A percentile compares a stretch with the other conserved stretches of the same genome.
These are phyloP conservation scores for Aproaerema taeniolella DNA, from an alignment of 2,888 invertebrate genomes.

Conservation along the genomic window DNA sequence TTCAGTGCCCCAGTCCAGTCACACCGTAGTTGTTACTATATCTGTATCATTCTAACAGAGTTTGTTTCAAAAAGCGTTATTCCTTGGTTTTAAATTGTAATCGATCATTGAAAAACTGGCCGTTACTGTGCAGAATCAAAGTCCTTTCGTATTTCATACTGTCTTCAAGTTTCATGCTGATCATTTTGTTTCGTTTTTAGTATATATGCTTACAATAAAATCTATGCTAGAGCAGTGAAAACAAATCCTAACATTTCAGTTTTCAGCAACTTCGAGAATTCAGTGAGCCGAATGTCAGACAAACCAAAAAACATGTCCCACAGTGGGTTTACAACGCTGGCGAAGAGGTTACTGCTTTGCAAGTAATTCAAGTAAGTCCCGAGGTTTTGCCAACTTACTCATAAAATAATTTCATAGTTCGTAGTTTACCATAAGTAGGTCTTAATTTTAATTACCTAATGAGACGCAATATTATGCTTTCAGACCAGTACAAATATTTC, in stretches of 20 bases:
- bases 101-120: too few relatives aligned
- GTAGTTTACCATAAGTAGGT: neutral
- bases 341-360: conserved; percentile 82
- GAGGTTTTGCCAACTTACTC: too few relatives aligned
- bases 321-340: conserved; percentile 92
- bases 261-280: conserved; percentile 88
- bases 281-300: conserved; percentile 77
- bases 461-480: conserved; percentile 3
- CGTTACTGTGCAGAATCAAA: too few relatives aligned
- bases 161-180: too few relatives aligned
- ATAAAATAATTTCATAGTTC: too few relatives aligned
- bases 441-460: neutral
- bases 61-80: too few relatives aligned
- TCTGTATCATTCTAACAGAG: neutral
- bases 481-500: conserved; percentile 79
- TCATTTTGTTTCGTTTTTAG: too few relatives aligned
- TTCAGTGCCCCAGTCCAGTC: neutral
- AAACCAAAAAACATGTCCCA: conserved; percentile 80
- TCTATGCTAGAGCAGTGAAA: too few relatives aligned
- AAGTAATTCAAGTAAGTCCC: conserved; percentile 72
- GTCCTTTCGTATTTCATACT: too few relatives aligned
- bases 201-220: too few relatives aligned
- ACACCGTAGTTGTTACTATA: neutral
- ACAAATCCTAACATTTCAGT: conserved; percentile 61
- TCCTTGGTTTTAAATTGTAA: too few relatives aligned